A percentile compares a stretch with the other conserved stretches of the same genome.
phyloP scores from a whole-genome alignment of 1,140 invertebrate species.

The Anagrus nilaparvatae region DNA sequence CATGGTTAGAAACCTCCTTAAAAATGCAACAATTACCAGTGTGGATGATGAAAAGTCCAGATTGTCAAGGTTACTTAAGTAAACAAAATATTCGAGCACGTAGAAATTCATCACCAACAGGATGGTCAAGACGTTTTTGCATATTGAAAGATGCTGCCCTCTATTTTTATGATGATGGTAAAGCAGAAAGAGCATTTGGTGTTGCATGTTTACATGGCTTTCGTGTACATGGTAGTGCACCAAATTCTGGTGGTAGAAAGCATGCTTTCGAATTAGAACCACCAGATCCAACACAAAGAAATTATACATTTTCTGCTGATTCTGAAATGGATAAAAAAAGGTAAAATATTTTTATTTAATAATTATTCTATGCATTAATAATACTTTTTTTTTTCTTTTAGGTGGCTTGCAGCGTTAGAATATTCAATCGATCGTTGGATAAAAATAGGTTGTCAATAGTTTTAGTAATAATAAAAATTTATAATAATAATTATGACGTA shows the following conservation, averaged over 20 bases:
- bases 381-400: slow-evolving; percentile 31
- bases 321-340: slow-evolving; percentile 91
- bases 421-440: slow-evolving; percentile 95
- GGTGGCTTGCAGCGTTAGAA: slow-evolving; percentile 88
- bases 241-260: slow-evolving; percentile 64
- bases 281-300: slow-evolving; percentile 72
- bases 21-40: slow-evolving; percentile 60
- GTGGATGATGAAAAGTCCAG: slow-evolving; percentile 63
- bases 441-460: slow-evolving; percentile 64
- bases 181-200: slow-evolving; percentile 77
- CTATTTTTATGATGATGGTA: slow-evolving; percentile 85
- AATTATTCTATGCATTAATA: slow-evolving; percentile 3
- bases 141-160: slow-evolving; percentile 91
- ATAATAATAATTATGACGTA: no score
- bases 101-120: slow-evolving; percentile 51
- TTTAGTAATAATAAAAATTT: slow-evolving; percentile 20
- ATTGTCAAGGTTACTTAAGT: slow-evolving; percentile 83
- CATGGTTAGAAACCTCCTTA: slow-evolving; percentile 64
- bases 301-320: slow-evolving; percentile 88
- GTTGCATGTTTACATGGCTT: slow-evolving; percentile 92
- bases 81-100: slow-evolving; percentile 61
- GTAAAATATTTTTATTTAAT: slow-evolving; percentile 39
- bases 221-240: slow-evolving; percentile 68
- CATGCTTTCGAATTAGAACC: slow-evolving; percentile 87
- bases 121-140: slow-evolving; percentile 85